phyloP scores from a whole-genome alignment of 2,888 invertebrate species.

The Blera fallax region DNA sequence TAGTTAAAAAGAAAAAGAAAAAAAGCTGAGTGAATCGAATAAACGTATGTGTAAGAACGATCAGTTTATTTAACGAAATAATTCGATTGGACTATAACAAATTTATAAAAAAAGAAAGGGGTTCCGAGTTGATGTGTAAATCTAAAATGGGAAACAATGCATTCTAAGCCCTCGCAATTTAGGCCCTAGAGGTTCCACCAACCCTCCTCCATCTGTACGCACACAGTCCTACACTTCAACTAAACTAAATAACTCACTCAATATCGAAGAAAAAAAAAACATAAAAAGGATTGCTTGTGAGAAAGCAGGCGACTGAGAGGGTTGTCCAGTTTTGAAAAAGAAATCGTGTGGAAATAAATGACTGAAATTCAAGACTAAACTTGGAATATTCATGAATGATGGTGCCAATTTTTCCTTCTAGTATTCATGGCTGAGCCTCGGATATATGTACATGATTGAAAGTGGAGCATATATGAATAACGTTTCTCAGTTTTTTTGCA shows the following conservation, averaged over 20 bases:
- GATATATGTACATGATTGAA: too few relatives aligned
- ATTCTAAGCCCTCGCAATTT: constrained; percentile 53
- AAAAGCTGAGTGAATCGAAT: constrained; percentile 39
- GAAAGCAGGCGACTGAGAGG: neutral
- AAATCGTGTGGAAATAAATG: too few relatives aligned
- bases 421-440: too few relatives aligned
- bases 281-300: neutral
- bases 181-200: neutral
- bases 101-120: neutral
- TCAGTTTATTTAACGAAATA: neutral
- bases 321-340: too few relatives aligned
- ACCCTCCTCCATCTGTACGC: constrained; percentile 14
- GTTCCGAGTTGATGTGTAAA: constrained; percentile 16
- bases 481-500: too few relatives aligned
- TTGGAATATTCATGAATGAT: too few relatives aligned
- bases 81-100: constrained; percentile 18
- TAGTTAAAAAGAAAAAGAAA: constrained; percentile 27
- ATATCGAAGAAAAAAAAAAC: neutral
- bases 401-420: too few relatives aligned
- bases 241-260: neutral
- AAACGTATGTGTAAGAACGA: neutral
- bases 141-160: neutral
- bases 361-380: too few relatives aligned
- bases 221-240: constrained; percentile 15
- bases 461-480: too few relatives aligned